Evolutionary conservation across 2,113 vertebrate species (phyloP).

Genomic region (Taurulus bubalis): DNA sequence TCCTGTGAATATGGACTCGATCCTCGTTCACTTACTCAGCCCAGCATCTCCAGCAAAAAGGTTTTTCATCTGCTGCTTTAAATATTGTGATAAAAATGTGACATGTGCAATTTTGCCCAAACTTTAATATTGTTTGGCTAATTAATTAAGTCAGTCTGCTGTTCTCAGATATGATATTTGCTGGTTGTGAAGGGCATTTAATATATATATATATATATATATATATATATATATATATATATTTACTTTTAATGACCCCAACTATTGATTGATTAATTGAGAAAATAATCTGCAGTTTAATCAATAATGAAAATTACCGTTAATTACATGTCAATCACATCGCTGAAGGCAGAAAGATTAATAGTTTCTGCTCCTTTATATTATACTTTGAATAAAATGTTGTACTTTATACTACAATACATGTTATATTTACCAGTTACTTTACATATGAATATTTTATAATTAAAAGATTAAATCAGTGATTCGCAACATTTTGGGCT

Average conservation of each 20-base stretch:
- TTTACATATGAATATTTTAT: neutral
- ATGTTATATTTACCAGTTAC: neutral
- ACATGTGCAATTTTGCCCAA: neutral
- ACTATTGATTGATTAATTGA: neutral
- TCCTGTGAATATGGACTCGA: neutral
- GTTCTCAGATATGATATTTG: neutral
- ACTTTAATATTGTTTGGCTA: neutral
- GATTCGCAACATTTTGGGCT: neutral
- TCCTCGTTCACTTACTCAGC: neutral
- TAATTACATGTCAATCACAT: neutral
- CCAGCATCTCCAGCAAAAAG: neutral
- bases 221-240: neutral
- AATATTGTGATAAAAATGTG: neutral
- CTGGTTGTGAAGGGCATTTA: no score
- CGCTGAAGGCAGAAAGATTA: neutral
- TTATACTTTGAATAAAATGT: neutral
- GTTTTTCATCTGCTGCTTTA: neutral
- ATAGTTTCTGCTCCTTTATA: neutral
- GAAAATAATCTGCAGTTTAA: neutral
- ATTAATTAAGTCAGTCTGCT: neutral
- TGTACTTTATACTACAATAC: neutral
- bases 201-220: no score
- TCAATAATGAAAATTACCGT: neutral
- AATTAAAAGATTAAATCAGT: conserved; percentile 1
- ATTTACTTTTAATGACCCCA: neutral